Evolutionary conservation across 2,888 invertebrate species (phyloP), one percentile per base, ranked within the genome.

Genomic region (Leptopterna dolabrata): DNA sequence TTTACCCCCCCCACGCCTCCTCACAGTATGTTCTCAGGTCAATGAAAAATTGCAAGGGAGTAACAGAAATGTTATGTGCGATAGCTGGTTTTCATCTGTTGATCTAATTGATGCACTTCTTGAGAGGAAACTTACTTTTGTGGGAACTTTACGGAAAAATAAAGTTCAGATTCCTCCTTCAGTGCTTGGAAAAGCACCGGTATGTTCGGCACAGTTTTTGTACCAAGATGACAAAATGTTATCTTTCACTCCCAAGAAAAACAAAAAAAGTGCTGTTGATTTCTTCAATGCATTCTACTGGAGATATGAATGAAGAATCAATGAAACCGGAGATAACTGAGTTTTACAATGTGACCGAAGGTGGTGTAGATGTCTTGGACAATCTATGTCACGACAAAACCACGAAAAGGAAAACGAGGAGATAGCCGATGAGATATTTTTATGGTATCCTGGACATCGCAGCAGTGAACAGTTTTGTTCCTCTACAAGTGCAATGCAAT

Each of bases 291-390:
- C 90, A 91, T 76, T 87, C 88, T 78, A 76, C 90, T 43, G 87
- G 90, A 89, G 81, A 83, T 86, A 84, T 82, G 36, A 89, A 89
- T 24, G 88, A 87, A 29, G 89, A 89, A n/a, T 89, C 90, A 16
- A 87, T 86, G 30, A 91, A 91, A 86, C 90, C 90, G n/a, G 88
- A 89, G 19, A 88, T 90, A 16, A 90, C 90, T 16, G 81, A 89
- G 16, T 89, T 90, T 86, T 91, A 90, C 81, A 90, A 91, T 87
- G 86, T 70, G 45, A 90, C 90, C 24, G 91, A 90, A 88, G 89
- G 89, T 51, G 90, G 89, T 29, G 90, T 91, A 36, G 90, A 91
- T 83, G 87, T 88, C 82, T 89, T 90, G 27, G 90, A 90, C 85
- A 86, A 90, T 88, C 89, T 90, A 87, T 90, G 90, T 85, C 89